Base-by-base conservation (phyloP, 2,797 vertebrate species). In the Macrochelys suwanniensis region DNA sequence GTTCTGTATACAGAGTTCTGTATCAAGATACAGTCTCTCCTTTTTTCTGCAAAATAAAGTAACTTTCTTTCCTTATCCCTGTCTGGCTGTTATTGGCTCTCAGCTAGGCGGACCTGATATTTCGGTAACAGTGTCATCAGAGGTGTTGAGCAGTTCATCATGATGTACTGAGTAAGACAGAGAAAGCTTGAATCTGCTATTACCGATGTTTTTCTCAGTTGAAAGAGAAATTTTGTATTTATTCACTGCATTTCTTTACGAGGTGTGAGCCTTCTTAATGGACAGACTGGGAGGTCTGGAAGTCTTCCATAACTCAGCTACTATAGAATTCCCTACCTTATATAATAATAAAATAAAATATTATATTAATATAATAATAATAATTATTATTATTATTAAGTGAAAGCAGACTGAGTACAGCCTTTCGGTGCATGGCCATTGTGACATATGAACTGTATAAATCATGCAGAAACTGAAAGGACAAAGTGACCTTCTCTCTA, bases 231-330 rank as follows among this genome's bases (percentile, higher is more conserved):
- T 3, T 88, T 85, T 71, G 11, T 87, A 86, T 94, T 47, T 93
- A 85, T 94, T 95, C 61, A 31, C 33, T 82, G 53, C 21, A 54
- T 92, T 95, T 95, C 94, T 96, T 97, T 95, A 96, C 86, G 89
- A 94, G 51, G 76, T 93, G 91, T 47, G 80, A 94, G 28, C n/a
- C 91, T 91, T 93, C 68, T 86, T 93, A 92, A 88, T n/a, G 76
- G 87, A 86, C 68, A 88, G 79, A 87, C 61, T 81, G 76, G 88
- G 88, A 96, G 56, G 54, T 3, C 53, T 79, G 23, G 31, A 42
- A 86, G 49, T 92, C n/a, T 92, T 93, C 45, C 81, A 93, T 78
- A 47, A 61, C 80, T 86, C 87, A 90, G 49, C 45, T 79, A 90
- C 84, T 76, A 84, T 57, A 88, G 59, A 78, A 84, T 88, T 74